Percentiles rank a stretch among this genome's conserved stretches.
Evolutionary conservation across 2,113 vertebrate species (phyloP).

Genomic region (Plestiodon gilberti): DNA sequence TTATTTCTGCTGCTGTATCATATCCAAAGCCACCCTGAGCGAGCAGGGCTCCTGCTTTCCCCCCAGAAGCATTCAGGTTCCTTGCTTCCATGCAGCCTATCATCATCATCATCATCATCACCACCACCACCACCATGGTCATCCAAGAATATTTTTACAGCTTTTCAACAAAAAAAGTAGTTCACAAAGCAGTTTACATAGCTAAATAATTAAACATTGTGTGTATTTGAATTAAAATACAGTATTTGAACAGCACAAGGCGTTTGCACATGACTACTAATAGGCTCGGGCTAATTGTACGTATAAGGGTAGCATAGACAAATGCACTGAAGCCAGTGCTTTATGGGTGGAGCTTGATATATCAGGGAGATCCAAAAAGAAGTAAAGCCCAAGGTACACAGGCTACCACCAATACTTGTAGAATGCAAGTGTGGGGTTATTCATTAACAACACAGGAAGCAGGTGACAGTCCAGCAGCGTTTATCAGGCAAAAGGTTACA

Average conservation of each 20-base stretch:
- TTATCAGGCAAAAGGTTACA: background rate
- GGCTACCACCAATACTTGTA: background rate
- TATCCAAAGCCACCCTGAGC: background rate
- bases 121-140: no score
- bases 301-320: background rate
- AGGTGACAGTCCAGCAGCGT: rapidly evolving
- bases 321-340: background rate
- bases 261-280: background rate
- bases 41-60: background rate
- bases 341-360: background rate
- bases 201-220: background rate
- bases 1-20: background rate
- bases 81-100: no score
- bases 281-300: background rate
- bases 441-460: background rate
- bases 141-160: no score
- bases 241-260: background rate
- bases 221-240: background rate
- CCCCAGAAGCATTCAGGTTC: background rate
- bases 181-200: no score
- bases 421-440: background rate
- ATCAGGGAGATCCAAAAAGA: background rate
- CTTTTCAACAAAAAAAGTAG: no score
- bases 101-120: no score
- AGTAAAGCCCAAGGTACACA: no score